A percentile compares a stretch with the other conserved stretches of the same genome.
These are phyloP conservation scores for Lophius piscatorius DNA, from an alignment of 2,113 vertebrate genomes.

Conservation along the genomic window DNA sequence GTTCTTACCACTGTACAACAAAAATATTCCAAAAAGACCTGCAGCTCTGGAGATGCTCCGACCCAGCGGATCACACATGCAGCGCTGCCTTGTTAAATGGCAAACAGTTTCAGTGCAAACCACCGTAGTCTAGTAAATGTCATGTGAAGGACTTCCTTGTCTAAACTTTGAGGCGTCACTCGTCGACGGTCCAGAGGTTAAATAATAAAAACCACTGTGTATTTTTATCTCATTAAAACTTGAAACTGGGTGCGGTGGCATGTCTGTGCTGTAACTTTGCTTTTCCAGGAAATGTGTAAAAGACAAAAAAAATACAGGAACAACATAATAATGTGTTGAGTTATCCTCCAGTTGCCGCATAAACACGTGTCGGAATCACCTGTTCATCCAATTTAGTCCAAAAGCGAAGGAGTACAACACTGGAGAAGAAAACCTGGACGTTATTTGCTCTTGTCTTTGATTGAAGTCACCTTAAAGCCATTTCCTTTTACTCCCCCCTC, in stretches of 20 bases:
- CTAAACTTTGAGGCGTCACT: no score
- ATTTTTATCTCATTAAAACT: no score
- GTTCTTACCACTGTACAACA: no score
- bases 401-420: not conserved
- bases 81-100: no score
- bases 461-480: not conserved
- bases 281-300: slow-evolving; percentile 1
- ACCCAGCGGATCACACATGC: no score
- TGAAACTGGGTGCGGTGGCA: slow-evolving; percentile 1
- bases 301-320: slow-evolving; percentile 19
- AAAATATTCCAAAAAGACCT: no score
- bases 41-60: no score
- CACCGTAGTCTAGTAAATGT: no score
- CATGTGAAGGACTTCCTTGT: no score
- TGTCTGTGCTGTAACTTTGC: slow-evolving; percentile 14
- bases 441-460: not conserved
- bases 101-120: no score
- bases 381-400: not conserved
- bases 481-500: not conserved
- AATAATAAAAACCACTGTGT: no score
- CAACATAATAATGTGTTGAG: slow-evolving; percentile 35
- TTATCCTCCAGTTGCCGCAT: slow-evolving; percentile 27
- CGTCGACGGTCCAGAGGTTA: no score
- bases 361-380: slow-evolving; percentile 4
- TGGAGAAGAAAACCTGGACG: not conserved